Conservation (phyloP, 2,888 invertebrate genomes). For the Catocala fraxini region DNA sequence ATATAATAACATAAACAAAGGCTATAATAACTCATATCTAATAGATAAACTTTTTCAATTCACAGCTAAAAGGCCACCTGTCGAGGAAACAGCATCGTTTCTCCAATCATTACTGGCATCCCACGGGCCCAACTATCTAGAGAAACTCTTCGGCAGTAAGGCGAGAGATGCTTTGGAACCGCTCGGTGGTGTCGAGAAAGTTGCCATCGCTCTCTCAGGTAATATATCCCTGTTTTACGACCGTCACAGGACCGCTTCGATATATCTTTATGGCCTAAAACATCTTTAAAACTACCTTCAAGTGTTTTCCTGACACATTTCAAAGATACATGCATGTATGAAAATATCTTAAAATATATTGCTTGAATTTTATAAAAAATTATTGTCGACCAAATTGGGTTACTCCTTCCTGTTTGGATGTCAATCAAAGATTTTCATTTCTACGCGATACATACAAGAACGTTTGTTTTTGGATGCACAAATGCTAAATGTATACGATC, state of each 20-base stretch:
- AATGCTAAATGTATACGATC: not conserved
- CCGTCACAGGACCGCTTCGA: constrained; percentile 15
- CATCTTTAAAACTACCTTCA: constrained; percentile 5
- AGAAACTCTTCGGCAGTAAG: constrained; percentile 98
- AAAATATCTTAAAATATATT: not conserved
- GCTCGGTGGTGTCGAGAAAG: constrained; percentile 97
- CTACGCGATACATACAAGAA: not conserved
- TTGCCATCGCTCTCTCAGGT: constrained; percentile 98
- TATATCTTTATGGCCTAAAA: constrained; percentile 32
- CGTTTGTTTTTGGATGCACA: no score
- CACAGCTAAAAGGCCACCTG: constrained; percentile 97
- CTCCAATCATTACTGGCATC: constrained; percentile 97
- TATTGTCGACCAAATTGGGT: constrained; percentile 41
- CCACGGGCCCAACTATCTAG: constrained; percentile 98
- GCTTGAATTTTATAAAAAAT: constrained; percentile 20
- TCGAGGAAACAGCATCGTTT: constrained; percentile 98
- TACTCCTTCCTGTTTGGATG: constrained; percentile 11
- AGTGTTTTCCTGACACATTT: constrained; percentile 3
- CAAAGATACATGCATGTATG: constrained; percentile 25
- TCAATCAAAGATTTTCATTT: constrained; percentile 11
- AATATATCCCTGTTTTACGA: constrained; percentile 55
- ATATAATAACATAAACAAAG: no score
- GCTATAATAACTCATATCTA: not conserved
- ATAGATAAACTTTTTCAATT: constrained; percentile 45
- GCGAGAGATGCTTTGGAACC: constrained; percentile 96